Evolutionary conservation across 2,113 vertebrate genomes (phyloP), one percentile per base, ranked within the genome.

Genomic region (Centropristis striata): DNA sequence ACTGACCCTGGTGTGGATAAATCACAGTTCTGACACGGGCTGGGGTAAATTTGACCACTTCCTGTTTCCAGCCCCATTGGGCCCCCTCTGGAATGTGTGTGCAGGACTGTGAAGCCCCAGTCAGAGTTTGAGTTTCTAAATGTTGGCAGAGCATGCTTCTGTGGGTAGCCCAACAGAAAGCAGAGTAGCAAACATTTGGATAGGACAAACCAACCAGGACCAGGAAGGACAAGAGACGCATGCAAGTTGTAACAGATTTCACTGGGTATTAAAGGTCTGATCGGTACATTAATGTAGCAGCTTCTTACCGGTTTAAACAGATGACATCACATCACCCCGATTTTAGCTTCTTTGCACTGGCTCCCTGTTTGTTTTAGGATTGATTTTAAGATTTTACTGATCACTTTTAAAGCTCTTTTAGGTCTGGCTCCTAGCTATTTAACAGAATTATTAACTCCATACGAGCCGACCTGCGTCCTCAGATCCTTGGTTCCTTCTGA

Each of bases 11-110:
- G 80, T 60, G 87, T 63, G 37, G 75, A 91, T 94, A 84, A 88
- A 94, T 91, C 93, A 91, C 15, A 63, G 86, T 73, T 82, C 85
- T 90, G 87, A 91, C 90, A 91, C 75, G 36, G 75, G 74, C 91
- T 87, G 79, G 89, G 90, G 93, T 94, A 92, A 92, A 94, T 86
- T 84, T 68, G 91, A 90, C 90, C 87, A 91, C 87, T 95, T 96
- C 93, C 94, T 89, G 78, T 86, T 83, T 92, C 82, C 83, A 92
- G 85, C 90, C 86, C 83, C 81, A 83, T 32, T 21, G 89, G 92
- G 90, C 92, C 93, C 90, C 94, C 81, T 91, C 76, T 90, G 95
- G 95, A 95, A 95, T 95, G 92, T 76, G 81, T 77, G 82, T 84
- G 84, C 64, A 74, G 81, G 83, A 86, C 83, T 88, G 82, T 65